Evolutionary conservation across 2,113 vertebrate genomes (phyloP), one percentile per base, ranked within the genome.

Genomic region (Sturnus vulgaris): DNA sequence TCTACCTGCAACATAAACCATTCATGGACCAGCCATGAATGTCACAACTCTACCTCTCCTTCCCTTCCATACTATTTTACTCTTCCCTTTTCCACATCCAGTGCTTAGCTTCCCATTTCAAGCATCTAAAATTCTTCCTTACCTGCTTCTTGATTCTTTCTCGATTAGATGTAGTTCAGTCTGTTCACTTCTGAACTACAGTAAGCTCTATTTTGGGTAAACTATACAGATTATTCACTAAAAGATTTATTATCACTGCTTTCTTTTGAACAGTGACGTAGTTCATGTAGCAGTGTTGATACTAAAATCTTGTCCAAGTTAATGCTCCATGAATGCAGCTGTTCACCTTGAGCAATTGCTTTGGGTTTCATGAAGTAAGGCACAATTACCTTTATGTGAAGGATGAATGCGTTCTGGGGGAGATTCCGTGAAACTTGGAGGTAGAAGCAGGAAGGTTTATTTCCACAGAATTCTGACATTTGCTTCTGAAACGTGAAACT

Each of bases 1-100:
- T 24, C 57, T 42, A 2, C 24, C 44, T 21, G 49, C 31, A 47
- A 11, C 46, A n/a, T 20, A 40, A 90, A 60, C 31, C 28, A 53
- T 53, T 53, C 17, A 5, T 1, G 3, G 70, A 52, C 28, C 33
- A 12, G 25, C 12, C 0, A 0, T 11, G 56, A 42, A 23, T 1
- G 4, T 50, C 5, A 2, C 37, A 27, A 4, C 40, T 49, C 56
- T 57, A 3, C 15, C 12, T 1, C 17, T 39, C 61, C 40, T 78
- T 56, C 24, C 14, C 18, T 75, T 35, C 21, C 3, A 0, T 11
- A 0, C 46, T 28, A 0, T 46, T 50, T 57, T 47, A 44, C 33
- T 15, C 16, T 50, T 50, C 37, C 19, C 22, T 33, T 5, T 22
- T 46, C 20, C 21, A 9, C 3, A 2, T 12, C 10, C 21, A 20